A percentile compares a stretch with the other conserved stretches of the same genome.
These are phyloP conservation scores for Vimba vimba DNA, from an alignment of 2,113 vertebrate genomes.

Conservation along the genomic window DNA sequence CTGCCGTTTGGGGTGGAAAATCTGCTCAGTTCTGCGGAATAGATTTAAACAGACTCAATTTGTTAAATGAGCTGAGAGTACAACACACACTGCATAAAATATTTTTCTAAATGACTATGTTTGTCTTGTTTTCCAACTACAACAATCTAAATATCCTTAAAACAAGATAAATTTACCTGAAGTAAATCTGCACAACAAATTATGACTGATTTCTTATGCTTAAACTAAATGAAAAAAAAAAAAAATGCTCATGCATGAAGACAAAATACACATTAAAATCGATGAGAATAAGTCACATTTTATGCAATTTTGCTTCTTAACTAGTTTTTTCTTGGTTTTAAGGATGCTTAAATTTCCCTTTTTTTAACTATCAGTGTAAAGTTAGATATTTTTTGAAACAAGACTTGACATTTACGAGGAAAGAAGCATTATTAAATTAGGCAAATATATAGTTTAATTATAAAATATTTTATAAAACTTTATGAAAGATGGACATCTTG, in stretches of 20 bases:
- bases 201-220: background rate
- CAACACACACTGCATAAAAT: background rate
- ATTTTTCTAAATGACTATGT: background rate
- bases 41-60: conserved; percentile 5
- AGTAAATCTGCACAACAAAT: background rate
- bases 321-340: background rate
- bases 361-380: background rate
- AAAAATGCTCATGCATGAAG: background rate
- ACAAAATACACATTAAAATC: background rate
- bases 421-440: no score
- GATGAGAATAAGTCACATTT: background rate
- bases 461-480: background rate
- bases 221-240: background rate
- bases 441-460: no score
- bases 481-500: background rate
- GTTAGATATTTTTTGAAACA: no score
- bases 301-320: background rate
- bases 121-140: background rate
- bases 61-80: conserved; percentile 1
- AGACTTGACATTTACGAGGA: no score
- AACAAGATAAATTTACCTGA: background rate
- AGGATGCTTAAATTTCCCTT: background rate
- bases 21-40: background rate
- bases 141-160: background rate
- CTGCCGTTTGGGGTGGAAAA: background rate